Base-by-base conservation (phyloP, 2,888 invertebrate genomes). In the Drosophila picticornis region DNA sequence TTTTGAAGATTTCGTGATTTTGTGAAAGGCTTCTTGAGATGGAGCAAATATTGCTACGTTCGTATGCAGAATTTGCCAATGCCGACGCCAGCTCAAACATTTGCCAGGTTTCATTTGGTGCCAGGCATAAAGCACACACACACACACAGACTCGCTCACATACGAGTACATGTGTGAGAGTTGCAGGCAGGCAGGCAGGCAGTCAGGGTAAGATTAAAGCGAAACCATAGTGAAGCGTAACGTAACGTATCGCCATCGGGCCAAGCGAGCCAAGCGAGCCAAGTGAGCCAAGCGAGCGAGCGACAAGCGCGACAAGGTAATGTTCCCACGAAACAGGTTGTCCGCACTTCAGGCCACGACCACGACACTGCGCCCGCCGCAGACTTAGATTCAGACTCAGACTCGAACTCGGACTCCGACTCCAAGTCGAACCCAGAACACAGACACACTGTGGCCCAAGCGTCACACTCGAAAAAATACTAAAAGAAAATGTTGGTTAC, bases 241-340 rank as follows among this genome's bases (percentile, higher is more conserved):
- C 88, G 78, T 82, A 90, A 88, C 84, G 81, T 82, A 91, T 88
- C 81, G 87, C 90, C 90, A 88, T 80, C 84, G 84, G 85, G 71
- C 56, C 38, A 38, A 56, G 27, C 34, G 31, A 40, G 29, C 84
- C 34, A 34, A 55, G 38, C 53, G 9, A 53, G 34, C 84, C n/a
- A n/a, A n/a, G n/a, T n/a, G n/a, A 36, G 67, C 52, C 32, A 32
- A 55, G 38, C 53, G 9, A 53, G 34, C 84, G 74, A 80, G 78
- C 84, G 88, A 85, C 87, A 90, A 81, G 83, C 91, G 91, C 83
- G 90, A 91, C 91, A 92, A 92, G 93, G 92, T 91, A 92, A 92
- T 91, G 92, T 92, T 92, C 92, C 93, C 92, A 92, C 93, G 92
- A 92, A 92, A 92, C 92, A 92, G 93, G 92, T 92, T 92, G 92